Evolutionary conservation across 1,140 invertebrate genomes (phyloP).

Genomic region (Babylonia areolata): DNA sequence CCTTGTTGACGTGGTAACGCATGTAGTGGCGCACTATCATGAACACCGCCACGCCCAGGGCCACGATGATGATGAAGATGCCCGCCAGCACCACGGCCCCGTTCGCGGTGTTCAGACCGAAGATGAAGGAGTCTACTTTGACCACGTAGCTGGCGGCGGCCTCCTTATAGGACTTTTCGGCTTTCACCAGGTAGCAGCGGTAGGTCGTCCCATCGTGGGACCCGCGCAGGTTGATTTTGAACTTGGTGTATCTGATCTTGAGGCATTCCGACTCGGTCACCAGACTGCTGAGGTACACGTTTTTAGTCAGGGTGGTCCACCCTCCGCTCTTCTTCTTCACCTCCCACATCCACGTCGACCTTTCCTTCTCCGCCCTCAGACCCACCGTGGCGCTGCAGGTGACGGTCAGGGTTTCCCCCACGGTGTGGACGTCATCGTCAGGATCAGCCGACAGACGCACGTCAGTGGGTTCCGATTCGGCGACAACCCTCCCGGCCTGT

Average conservation of each 20-base stretch:
- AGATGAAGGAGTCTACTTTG: constrained; percentile 12
- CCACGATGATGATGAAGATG: not conserved
- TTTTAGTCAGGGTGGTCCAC: not conserved
- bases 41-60: not conserved
- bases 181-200: not conserved
- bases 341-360: not conserved
- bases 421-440: not conserved
- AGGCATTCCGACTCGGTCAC: not conserved
- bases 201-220: not conserved
- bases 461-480: not conserved
- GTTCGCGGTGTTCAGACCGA: not conserved
- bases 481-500: not conserved
- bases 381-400: not conserved
- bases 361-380: not conserved
- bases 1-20: not conserved
- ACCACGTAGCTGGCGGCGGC: not conserved
- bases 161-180: not conserved
- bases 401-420: not conserved
- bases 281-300: not conserved
- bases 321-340: not conserved
- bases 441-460: not conserved
- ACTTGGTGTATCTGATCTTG: not conserved
- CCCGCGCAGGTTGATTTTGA: not conserved
- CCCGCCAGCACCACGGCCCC: not conserved
- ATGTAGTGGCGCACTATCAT: not conserved